Evolutionary conservation across 2,113 vertebrate genomes (phyloP), one percentile per base, ranked within the genome.

Genomic region (Istiophorus platypterus): DNA sequence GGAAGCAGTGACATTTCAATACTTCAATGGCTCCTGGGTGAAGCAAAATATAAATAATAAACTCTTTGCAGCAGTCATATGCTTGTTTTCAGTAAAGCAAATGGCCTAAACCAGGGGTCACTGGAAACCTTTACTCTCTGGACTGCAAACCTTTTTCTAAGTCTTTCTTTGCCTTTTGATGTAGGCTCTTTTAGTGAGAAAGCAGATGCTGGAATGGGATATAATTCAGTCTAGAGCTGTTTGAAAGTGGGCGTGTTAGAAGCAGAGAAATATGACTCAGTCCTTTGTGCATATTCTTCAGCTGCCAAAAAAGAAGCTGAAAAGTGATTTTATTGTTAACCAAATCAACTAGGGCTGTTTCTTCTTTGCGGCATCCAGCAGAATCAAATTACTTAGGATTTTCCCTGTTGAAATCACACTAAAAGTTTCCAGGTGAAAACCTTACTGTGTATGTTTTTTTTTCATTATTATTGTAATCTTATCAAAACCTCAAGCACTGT

Each of bases 261-360:
- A 71, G n/a, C 76, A 58, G 54, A 47, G 49, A 79, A 81, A 80
- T 82, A 72, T 75, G 80, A 78, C 66, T 82, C 69, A 70, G 8
- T 69, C 47, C 22, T 80, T 83, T 72, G 49, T 81, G 56, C 34
- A 4, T n/a, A 27, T 59, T 69, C 37, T 78, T 24, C 57, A 79
- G 71, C 56, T 73, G n/a, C 61, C 34, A 76, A 62, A 73, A 51
- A 80, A 56, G 22, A 26, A 29, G 27, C 26, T 71, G 29, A 68
- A 59, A 39, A 49, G 37, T 37, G 41, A 61, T 71, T 66, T 67
- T 78, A 39, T 72, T 72, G 71, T 76, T 88, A 42, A 57, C 58
- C 57, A 61, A 13, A 63, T 56, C 34, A 51, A n/a, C 34, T 2
- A 2, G 0, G 37, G 39, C 17, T 15, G 18, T 70, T 20, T 65